Conservation (phyloP, 2,888 invertebrate species). For the Trichopoda pennipes region DNA sequence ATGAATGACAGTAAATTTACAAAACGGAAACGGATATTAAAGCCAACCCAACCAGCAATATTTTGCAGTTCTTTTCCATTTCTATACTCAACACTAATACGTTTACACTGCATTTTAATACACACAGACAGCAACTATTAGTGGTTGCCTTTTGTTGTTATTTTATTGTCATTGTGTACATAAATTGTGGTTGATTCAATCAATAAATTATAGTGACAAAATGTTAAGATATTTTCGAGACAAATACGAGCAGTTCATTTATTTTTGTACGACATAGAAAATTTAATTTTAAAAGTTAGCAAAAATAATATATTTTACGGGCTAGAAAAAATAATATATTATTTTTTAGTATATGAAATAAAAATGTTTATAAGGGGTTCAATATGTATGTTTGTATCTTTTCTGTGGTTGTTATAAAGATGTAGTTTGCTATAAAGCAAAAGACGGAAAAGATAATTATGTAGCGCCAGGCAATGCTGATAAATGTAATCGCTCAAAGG, state of each 20-base stretch:
- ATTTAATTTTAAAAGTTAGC: not conserved
- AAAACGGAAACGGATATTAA: constrained; percentile 79
- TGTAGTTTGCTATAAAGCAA: no score
- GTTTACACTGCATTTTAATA: not conserved
- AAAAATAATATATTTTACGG: not conserved
- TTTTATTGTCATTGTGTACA: constrained; percentile 56
- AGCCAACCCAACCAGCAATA: constrained; percentile 47
- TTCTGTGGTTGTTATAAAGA: no score
- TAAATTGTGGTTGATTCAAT: constrained; percentile 60
- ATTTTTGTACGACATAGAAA: not conserved
- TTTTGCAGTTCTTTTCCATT: constrained; percentile 41
- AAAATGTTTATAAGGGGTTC: no score
- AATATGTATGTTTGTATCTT: no score
- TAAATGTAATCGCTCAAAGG: no score
- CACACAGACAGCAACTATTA: constrained; percentile 38
- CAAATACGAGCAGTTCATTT: constrained; percentile 20
- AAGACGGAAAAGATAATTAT: no score
- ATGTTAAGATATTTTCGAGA: constrained; percentile 42
- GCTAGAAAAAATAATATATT: no score
- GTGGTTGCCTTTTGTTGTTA: constrained; percentile 52
- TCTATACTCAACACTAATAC: constrained; percentile 17
- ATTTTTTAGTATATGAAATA: no score
- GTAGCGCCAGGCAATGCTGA: no score
- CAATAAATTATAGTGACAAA: constrained; percentile 65
- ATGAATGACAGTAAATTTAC: constrained; percentile 79